phyloP scores from a whole-genome alignment of 2,113 vertebrate genomes.

The Actenoides lindsayi region DNA sequence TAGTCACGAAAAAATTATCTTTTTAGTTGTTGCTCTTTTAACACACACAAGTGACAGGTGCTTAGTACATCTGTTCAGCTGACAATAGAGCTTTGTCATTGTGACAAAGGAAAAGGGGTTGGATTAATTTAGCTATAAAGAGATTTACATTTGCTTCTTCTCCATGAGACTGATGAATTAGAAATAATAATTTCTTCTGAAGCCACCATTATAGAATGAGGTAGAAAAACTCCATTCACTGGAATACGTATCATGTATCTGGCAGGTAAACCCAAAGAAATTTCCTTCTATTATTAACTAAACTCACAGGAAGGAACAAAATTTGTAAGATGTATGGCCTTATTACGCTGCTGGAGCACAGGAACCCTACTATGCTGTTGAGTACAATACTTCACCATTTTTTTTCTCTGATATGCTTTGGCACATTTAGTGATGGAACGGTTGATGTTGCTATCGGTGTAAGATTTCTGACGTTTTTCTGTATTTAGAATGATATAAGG shows the following conservation, averaged over 20 bases:
- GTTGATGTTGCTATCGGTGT: neutral
- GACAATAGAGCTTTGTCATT: conserved; percentile 42
- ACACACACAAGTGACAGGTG: neutral
- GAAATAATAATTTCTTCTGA: conserved; percentile 64
- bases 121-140: conserved; percentile 65
- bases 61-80: conserved; percentile 57
- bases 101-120: conserved; percentile 45
- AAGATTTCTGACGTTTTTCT: neutral
- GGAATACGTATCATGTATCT: conserved; percentile 57
- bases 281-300: conserved; percentile 62
- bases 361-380: neutral
- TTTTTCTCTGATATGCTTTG: neutral
- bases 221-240: conserved; percentile 50
- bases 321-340: conserved; percentile 47
- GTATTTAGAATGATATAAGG: neutral
- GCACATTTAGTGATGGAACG: neutral
- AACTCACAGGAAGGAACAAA: conserved; percentile 41
- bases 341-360: neutral
- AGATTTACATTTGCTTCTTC: conserved; percentile 64
- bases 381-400: neutral
- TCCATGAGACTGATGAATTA: conserved; percentile 60
- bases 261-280: conserved; percentile 61
- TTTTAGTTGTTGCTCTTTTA: conserved; percentile 40
- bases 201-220: conserved; percentile 20
- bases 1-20: conserved; percentile 29